Percentiles rank a stretch among this genome's conserved stretches.
Conservation (phyloP, 2,113 vertebrate genomes). For the Centropus unirufus region DNA sequence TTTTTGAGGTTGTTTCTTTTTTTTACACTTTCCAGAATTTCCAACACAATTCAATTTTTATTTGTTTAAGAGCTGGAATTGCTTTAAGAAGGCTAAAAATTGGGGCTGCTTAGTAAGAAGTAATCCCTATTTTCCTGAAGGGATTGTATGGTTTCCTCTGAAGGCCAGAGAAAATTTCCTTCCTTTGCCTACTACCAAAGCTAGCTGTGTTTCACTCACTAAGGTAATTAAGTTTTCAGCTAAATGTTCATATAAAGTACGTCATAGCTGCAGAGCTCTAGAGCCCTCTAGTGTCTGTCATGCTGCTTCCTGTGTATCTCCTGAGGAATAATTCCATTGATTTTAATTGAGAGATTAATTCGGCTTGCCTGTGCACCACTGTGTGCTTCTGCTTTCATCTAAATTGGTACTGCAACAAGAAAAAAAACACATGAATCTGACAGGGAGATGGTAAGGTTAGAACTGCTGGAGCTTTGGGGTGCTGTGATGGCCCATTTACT, state of each 20-base stretch:
- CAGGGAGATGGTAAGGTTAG: neutral
- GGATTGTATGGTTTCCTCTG: neutral
- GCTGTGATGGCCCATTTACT: neutral
- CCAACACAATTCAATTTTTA: neutral
- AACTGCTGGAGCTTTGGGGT: neutral
- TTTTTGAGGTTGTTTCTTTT: neutral
- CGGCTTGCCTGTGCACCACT: neutral
- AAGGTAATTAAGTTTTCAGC: neutral
- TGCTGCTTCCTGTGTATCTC: neutral
- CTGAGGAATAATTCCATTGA: neutral
- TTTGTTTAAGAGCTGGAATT: constrained; percentile 18
- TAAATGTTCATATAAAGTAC: neutral
- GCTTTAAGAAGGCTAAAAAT: neutral
- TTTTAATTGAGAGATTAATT: neutral
- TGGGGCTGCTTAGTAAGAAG: neutral
- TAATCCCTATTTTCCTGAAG: neutral
- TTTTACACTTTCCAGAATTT: constrained; percentile 1
- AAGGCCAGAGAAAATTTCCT: constrained; percentile 7
- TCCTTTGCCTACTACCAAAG: neutral
- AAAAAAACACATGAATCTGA: neutral
- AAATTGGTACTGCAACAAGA: neutral
- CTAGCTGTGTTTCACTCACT: neutral
- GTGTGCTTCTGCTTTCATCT: neutral
- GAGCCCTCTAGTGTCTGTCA: neutral
- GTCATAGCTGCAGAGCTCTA: neutral